Base-by-base conservation (phyloP, 2,888 invertebrate genomes). In the Erebia palarica region DNA sequence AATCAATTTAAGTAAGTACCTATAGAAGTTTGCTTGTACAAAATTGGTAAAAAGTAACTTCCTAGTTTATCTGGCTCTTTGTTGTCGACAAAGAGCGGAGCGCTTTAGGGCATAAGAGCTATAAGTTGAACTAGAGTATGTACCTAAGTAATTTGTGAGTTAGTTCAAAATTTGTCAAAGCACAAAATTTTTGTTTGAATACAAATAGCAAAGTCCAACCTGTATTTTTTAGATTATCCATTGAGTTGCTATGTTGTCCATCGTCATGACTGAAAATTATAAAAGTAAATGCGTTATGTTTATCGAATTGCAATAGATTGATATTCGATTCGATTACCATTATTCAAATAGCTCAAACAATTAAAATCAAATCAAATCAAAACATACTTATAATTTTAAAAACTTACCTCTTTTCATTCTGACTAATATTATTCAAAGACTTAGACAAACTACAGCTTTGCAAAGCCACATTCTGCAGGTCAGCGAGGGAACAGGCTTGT, bases 401-500 rank as follows among this genome's bases (percentile, higher is more conserved):
- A n/a, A n/a, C n/a, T n/a, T 74, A 84, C 84, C 80, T 78, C 16
- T 79, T 74, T 47, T 80, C 80, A 59, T 73, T 76, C n/a, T 76
- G 44, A 67, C 70, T 79, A 5, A 91, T 82, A 74, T 82, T 88
- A 74, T 84, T 90, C 53, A 90, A 76, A 0, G 91, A 90, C 27
- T 79, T 80, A 3, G 90, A 86, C n/a, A 86, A 58, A 0, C 77
- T 74, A 74, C 86, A 84, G 0, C 80, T 77, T 13, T 84, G 81
- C 0, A 79, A 65, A 0, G 81, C 64, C 1, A 77, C 74, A 70
- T 84, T 86, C 36, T 89, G 87, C 44, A 92, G 77, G 74, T 92
- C 92, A 0, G 83, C 89, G 4, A 92, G 73, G 0, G 92, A 92
- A 61, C 89, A 88, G 0, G 91, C 89, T 8, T 88, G 90, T 10